Evolutionary conservation across 1,140 invertebrate genomes (phyloP).

Genomic region (Anastatus disparis): DNA sequence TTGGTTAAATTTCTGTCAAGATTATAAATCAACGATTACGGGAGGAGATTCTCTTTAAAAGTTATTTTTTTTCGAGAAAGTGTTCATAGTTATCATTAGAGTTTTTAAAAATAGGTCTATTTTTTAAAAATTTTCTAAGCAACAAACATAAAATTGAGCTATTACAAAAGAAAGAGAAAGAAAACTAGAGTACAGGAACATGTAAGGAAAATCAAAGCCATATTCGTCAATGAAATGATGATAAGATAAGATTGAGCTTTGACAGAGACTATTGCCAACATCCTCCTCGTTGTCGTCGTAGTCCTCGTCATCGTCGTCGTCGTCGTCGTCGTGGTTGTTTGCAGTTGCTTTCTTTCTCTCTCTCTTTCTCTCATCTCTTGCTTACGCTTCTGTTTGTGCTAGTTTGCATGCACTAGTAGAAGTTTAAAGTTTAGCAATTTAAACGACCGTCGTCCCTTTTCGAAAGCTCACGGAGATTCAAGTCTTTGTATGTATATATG

Average conservation of each 20-base stretch:
- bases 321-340: neutral
- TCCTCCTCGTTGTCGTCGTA: neutral
- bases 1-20: too few species aligned
- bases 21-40: too few species aligned
- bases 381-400: slow-evolving; percentile 57
- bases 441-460: slow-evolving; percentile 54
- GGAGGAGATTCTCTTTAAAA: too few species aligned
- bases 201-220: neutral
- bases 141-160: neutral
- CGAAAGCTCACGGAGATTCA: slow-evolving; percentile 35
- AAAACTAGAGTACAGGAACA: neutral
- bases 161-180: neutral
- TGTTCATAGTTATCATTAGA: too few species aligned
- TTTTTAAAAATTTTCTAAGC: too few species aligned
- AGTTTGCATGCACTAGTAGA: slow-evolving; percentile 59
- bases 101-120: too few species aligned
- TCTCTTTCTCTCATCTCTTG: slow-evolving; percentile 44
- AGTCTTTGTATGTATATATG: too few species aligned
- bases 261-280: neutral
- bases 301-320: neutral
- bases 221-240: too few species aligned
- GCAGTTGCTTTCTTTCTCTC: neutral
- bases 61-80: too few species aligned
- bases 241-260: slow-evolving; percentile 15
- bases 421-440: slow-evolving; percentile 62